These are phyloP conservation scores for Podargus strigoides DNA, from an alignment of 2,797 vertebrate species.

Conservation along the genomic window DNA sequence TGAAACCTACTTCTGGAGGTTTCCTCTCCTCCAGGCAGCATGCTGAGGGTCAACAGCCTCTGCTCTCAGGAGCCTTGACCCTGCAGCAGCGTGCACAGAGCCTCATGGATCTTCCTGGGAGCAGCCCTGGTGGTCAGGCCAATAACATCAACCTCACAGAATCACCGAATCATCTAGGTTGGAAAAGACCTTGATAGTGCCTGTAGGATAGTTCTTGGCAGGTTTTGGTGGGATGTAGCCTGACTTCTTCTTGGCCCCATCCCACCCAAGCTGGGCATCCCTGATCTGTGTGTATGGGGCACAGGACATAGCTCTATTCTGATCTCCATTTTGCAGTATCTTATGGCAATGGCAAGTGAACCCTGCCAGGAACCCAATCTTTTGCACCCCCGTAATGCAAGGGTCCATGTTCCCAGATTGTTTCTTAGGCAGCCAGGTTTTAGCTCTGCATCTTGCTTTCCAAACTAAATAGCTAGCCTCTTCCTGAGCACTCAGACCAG, in stretches of 20 bases:
- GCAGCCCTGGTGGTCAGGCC: not conserved
- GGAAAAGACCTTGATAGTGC: too few species aligned
- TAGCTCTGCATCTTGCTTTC: not conserved
- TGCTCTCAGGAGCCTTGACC: not conserved
- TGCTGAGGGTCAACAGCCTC: not conserved
- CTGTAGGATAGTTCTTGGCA: not conserved
- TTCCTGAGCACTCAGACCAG: not conserved
- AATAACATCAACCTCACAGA: not conserved
- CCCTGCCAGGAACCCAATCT: not conserved
- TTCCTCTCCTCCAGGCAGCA: fast-evolving
- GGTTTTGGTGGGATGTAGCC: not conserved
- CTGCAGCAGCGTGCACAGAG: not conserved
- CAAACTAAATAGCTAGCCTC: not conserved
- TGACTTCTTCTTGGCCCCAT: not conserved
- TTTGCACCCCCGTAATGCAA: fast-evolving
- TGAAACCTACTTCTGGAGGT: not conserved
- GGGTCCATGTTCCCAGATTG: not conserved
- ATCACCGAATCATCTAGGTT: too few species aligned
- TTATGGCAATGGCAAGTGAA: not conserved
- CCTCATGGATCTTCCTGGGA: not conserved
- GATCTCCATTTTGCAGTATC: not conserved
- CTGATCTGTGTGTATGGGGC: not conserved
- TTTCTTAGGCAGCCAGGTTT: not conserved
- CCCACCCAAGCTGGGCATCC: not conserved
- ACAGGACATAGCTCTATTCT: not conserved